phyloP scores from a whole-genome alignment of 2,797 vertebrate genomes.

The Semaprochilodus insignis region DNA sequence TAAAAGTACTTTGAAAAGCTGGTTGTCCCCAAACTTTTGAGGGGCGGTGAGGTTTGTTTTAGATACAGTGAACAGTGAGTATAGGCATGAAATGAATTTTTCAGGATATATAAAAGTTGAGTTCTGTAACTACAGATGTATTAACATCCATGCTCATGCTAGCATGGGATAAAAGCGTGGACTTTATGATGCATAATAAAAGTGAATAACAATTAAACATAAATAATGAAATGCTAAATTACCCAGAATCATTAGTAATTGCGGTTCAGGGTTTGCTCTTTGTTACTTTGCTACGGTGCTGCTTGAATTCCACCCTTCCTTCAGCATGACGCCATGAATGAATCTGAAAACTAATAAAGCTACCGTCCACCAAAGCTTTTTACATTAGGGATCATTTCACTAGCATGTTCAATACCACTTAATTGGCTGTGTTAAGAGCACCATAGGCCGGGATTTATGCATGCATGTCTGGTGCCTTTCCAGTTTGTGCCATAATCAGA shows the following conservation, averaged over 20 bases:
- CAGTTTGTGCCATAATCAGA: slow-evolving; percentile 6
- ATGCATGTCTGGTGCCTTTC: not conserved
- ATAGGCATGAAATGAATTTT: too few species aligned
- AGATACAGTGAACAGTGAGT: too few species aligned
- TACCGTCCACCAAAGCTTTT: not conserved
- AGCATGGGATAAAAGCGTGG: not conserved
- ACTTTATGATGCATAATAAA: slow-evolving; percentile 4
- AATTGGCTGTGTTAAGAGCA: not conserved
- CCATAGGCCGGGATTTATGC: not conserved
- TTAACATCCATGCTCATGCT: too few species aligned
- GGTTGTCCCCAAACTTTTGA: too few species aligned
- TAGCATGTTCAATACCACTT: not conserved
- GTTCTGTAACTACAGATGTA: too few species aligned
- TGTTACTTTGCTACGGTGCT: not conserved
- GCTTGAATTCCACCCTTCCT: not conserved
- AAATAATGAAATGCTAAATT: not conserved
- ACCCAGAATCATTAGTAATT: not conserved
- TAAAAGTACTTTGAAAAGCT: too few species aligned
- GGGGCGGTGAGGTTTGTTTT: too few species aligned
- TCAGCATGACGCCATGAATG: not conserved
- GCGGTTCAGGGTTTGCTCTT: too few species aligned
- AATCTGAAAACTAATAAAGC: not conserved
- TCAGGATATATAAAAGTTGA: too few species aligned
- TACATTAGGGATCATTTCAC: not conserved
- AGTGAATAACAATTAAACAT: not conserved